These are phyloP conservation scores for Drosophila kanekoi DNA, from an alignment of 2,888 invertebrate genomes.

Conservation along the genomic window DNA sequence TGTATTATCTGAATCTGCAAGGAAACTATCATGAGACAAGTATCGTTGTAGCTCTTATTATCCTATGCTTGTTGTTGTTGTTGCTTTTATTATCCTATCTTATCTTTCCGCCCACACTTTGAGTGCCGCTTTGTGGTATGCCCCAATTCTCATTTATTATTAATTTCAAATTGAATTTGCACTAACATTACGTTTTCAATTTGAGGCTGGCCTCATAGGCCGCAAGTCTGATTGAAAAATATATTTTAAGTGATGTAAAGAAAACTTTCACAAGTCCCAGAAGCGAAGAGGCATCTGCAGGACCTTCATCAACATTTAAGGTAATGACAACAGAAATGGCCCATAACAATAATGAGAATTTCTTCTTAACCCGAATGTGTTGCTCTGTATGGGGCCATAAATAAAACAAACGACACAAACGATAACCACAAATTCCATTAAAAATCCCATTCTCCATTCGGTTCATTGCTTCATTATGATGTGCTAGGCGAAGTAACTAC, in stretches of 20 bases:
- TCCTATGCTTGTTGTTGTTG: too few relatives aligned
- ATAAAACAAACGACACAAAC: slow-evolving; percentile 62
- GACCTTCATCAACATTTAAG: slow-evolving; percentile 59
- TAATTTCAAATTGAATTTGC: slow-evolving; percentile 63
- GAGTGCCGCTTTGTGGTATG: not conserved
- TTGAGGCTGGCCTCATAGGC: slow-evolving; percentile 13
- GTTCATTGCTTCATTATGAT: slow-evolving; percentile 66
- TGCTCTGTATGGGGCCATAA: slow-evolving; percentile 45
- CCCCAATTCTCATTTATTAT: slow-evolving; percentile 43
- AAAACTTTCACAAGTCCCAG: slow-evolving; percentile 21
- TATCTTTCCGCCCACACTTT: too few relatives aligned
- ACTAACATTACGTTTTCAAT: slow-evolving; percentile 57
- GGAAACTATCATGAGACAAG: too few relatives aligned
- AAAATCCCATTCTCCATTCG: slow-evolving; percentile 54
- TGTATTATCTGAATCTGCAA: too few relatives aligned
- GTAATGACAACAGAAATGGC: slow-evolving; percentile 60
- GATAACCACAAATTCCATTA: slow-evolving; percentile 70
- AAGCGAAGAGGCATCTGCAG: slow-evolving; percentile 23
- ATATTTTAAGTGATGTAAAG: slow-evolving; percentile 1
- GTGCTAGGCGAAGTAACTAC: slow-evolving; percentile 37
- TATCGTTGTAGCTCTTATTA: too few relatives aligned
- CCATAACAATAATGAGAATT: slow-evolving; percentile 63
- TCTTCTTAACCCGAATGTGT: slow-evolving; percentile 35
- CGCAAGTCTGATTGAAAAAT: slow-evolving; percentile 48
- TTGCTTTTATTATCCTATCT: too few relatives aligned